phyloP scores from a whole-genome alignment of 2,113 vertebrate species.

The Ellobius talpinus region DNA sequence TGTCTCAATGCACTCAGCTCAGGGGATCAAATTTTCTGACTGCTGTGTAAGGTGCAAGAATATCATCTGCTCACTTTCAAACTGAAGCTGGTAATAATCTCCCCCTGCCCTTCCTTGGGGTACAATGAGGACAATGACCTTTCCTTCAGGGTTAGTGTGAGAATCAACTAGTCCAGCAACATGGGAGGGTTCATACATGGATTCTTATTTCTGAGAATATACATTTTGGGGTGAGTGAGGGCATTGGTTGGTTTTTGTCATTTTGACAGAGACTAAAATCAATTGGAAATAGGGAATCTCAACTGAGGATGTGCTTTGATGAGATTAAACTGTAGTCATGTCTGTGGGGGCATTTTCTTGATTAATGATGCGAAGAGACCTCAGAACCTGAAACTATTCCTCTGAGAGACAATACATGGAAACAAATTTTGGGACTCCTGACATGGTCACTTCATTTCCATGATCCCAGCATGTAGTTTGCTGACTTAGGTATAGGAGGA shows the following conservation, averaged over 20 bases:
- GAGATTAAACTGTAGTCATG: not conserved
- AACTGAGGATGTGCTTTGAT: not conserved
- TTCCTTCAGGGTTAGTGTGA: not conserved
- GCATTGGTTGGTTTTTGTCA: not conserved
- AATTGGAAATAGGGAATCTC: accelerated
- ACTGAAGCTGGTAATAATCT: not conserved
- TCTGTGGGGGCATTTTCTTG: not conserved
- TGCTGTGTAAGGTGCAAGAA: not conserved
- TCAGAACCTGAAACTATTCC: not conserved
- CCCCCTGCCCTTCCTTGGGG: not conserved
- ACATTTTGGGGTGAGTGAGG: not conserved
- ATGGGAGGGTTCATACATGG: not conserved
- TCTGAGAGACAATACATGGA: not conserved
- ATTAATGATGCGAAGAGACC: not conserved
- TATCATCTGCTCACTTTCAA: not conserved
- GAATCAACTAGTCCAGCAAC: not conserved
- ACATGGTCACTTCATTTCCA: not conserved
- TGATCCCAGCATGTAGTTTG: not conserved
- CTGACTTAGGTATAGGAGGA: not conserved
- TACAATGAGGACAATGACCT: not conserved
- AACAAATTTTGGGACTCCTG: not conserved
- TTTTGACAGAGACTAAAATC: not conserved
- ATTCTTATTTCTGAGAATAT: not conserved
- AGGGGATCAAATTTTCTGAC: not conserved
- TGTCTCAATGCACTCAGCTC: too few relatives aligned